Percentiles rank a stretch among this genome's conserved stretches.
Evolutionary conservation across 2,113 vertebrate species (phyloP).

Genomic region (Stigmatopora argus): DNA sequence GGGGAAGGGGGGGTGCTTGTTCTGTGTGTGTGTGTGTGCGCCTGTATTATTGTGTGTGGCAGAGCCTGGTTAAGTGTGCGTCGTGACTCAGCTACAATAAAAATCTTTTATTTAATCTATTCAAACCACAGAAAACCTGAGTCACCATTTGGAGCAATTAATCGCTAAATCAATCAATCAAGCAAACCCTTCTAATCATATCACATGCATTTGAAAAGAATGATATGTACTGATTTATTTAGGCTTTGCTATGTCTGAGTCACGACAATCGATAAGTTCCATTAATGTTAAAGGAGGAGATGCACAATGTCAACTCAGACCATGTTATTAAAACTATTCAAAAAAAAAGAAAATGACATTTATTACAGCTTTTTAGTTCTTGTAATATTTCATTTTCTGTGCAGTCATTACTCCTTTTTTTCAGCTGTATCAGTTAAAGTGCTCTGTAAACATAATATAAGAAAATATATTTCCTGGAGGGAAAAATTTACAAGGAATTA

Average conservation of each 20-base stretch:
- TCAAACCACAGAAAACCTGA: not conserved
- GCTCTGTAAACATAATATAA: not conserved
- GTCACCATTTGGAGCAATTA: not conserved
- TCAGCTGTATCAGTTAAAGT: not conserved
- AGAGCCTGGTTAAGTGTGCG: slow-evolving; percentile 1
- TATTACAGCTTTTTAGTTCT: too few species aligned
- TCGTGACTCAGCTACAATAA: not conserved
- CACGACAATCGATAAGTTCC: not conserved
- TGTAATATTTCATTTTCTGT: not conserved
- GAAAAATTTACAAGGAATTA: too few species aligned
- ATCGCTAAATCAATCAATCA: not conserved
- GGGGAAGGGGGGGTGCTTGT: not conserved
- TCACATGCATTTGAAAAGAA: not conserved
- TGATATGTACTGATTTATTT: not conserved
- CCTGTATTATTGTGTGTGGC: not conserved
- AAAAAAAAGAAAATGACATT: too few species aligned
- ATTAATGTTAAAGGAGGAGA: not conserved
- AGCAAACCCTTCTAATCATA: not conserved
- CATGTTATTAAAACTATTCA: too few species aligned
- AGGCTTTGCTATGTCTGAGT: not conserved
- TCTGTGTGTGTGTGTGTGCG: too few species aligned
- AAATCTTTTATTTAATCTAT: not conserved
- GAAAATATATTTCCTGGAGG: not conserved
- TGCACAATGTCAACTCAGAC: too few species aligned
- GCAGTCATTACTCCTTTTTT: not conserved